These are phyloP conservation scores for Chromobotia macracanthus DNA, from an alignment of 2,797 vertebrate genomes.

Conservation along the genomic window DNA sequence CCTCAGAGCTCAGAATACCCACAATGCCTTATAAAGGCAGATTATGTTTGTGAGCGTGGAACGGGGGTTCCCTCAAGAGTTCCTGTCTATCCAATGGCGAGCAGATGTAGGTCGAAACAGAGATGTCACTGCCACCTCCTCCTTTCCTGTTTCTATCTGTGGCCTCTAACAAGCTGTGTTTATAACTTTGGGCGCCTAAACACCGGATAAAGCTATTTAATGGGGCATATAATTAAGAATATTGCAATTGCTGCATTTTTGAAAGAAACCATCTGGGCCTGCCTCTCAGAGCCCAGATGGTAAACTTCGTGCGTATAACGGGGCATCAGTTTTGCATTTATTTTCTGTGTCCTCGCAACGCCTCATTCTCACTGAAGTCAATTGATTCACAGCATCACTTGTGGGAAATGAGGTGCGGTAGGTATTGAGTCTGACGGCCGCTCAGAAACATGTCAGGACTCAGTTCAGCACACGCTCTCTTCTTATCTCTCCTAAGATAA, in stretches of 20 bases:
- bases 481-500: conserved; percentile 39
- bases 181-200: neutral
- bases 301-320: too few relatives aligned
- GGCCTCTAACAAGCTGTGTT: neutral
- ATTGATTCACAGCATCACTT: neutral
- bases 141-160: conserved; percentile 5
- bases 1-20: conserved; percentile 66
- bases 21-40: conserved; percentile 68
- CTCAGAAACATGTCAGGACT: conserved; percentile 52
- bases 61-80: conserved; percentile 56
- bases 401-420: conserved; percentile 31
- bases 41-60: conserved; percentile 50
- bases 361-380: neutral
- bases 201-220: neutral
- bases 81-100: conserved; percentile 22
- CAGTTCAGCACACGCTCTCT: conserved; percentile 30
- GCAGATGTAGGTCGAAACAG: conserved; percentile 10
- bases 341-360: neutral
- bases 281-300: neutral
- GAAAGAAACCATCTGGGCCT: neutral
- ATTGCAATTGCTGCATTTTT: neutral
- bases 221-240: neutral
- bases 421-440: neutral
- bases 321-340: too few relatives aligned
- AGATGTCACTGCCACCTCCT: neutral